Percentiles rank a stretch among this genome's conserved stretches.
These are phyloP conservation scores for Ranitomeya variabilis DNA, from an alignment of 2,113 vertebrate species.

Conservation along the genomic window DNA sequence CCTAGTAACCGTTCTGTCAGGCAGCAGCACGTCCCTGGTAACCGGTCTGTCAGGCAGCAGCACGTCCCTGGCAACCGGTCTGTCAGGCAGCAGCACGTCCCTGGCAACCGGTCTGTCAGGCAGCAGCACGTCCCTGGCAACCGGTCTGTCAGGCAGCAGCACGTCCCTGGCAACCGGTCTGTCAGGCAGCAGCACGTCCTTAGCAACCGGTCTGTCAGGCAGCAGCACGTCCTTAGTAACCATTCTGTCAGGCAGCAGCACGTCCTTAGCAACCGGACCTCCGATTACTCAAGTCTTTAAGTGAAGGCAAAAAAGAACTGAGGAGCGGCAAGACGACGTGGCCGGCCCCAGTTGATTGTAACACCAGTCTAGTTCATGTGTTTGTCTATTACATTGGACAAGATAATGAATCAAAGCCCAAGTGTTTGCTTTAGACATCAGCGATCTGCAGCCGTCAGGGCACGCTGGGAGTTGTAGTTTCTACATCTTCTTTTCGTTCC, in stretches of 20 bases:
- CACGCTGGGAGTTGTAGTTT: constrained; percentile 9
- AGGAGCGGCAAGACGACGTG: no score
- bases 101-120: background rate
- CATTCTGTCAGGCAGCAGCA: background rate
- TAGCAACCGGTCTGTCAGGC: background rate
- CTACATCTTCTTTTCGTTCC: background rate
- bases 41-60: background rate
- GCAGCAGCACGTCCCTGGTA: background rate
- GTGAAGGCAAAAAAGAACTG: no score
- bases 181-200: background rate
- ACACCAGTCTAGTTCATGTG: no score
- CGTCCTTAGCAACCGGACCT: background rate
- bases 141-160: background rate
- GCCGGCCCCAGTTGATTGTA: no score
- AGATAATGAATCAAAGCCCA: no score
- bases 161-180: background rate
- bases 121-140: background rate
- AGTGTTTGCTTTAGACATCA: no score
- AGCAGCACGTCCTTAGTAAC: background rate
- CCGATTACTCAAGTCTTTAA: no score
- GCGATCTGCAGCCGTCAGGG: background rate
- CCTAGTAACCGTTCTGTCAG: no score
- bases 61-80: no score
- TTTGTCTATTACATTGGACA: no score
- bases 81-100: background rate